phyloP scores from a whole-genome alignment of 2,113 vertebrate genomes.

The Sebastes schlegelii region DNA sequence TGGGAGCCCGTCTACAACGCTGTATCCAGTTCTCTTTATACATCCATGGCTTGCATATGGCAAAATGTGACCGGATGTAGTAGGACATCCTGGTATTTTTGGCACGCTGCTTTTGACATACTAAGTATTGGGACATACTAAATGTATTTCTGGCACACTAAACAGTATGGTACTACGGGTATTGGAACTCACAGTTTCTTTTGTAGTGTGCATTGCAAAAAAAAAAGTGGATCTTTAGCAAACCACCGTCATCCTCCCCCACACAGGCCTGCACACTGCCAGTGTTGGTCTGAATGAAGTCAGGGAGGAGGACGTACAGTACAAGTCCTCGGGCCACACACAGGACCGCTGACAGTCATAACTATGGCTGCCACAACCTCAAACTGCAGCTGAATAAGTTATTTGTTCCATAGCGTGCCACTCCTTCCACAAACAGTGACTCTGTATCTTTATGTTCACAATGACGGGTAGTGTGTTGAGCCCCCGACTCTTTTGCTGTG shows the following conservation, averaged over 20 bases:
- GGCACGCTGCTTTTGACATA: too few species aligned
- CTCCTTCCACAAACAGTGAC: constrained; percentile 59
- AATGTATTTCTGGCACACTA: too few species aligned
- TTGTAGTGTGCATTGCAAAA: neutral
- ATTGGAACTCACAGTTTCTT: too few species aligned
- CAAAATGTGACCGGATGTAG: too few species aligned
- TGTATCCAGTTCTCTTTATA: too few species aligned
- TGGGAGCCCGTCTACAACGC: too few species aligned
- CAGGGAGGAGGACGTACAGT: constrained; percentile 45
- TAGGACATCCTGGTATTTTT: too few species aligned
- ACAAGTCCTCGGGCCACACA: constrained; percentile 46
- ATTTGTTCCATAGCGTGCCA: constrained; percentile 61
- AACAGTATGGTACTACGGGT: too few species aligned
- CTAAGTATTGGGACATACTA: too few species aligned
- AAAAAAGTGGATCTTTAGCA: neutral
- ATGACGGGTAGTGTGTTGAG: constrained; percentile 50
- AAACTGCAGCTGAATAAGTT: constrained; percentile 54
- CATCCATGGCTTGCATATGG: too few species aligned
- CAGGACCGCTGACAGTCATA: constrained; percentile 15
- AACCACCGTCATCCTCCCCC: neutral
- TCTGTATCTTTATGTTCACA: constrained; percentile 54
- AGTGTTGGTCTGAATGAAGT: constrained; percentile 22
- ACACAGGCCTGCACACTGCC: constrained; percentile 7
- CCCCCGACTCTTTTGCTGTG: constrained; percentile 21
- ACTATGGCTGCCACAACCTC: constrained; percentile 36